These are phyloP conservation scores for Enhydra lutris DNA, from an alignment of 2,113 vertebrate genomes.

Conservation along the genomic window DNA sequence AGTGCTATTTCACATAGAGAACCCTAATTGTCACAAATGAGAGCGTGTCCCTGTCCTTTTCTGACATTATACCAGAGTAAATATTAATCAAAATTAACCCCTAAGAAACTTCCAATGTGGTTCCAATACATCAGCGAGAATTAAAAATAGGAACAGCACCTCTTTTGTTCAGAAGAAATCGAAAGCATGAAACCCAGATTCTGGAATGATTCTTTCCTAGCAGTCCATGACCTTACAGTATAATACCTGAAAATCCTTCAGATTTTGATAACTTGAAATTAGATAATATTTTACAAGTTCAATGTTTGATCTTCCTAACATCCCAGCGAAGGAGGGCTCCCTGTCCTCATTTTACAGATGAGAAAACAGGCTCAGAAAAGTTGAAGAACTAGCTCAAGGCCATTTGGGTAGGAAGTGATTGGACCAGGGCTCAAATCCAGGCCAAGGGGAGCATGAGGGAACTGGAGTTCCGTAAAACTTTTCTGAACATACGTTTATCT, in stretches of 20 bases:
- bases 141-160: constrained; percentile 9
- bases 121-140: not conserved
- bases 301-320: not conserved
- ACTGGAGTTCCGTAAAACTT: not conserved
- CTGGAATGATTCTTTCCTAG: not conserved
- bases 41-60: not conserved
- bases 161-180: constrained; percentile 23
- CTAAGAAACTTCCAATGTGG: not conserved
- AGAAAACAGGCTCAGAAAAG: not conserved
- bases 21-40: not conserved
- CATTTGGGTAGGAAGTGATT: not conserved
- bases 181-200: not conserved
- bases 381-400: constrained; percentile 2
- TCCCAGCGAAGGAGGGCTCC: not conserved
- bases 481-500: not conserved
- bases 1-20: not conserved
- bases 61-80: not conserved
- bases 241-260: constrained; percentile 1
- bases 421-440: not conserved
- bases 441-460: not conserved
- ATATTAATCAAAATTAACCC: not conserved
- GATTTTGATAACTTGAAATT: constrained; percentile 26
- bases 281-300: not conserved
- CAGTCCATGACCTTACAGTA: not conserved
- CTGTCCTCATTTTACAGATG: not conserved